Evolutionary conservation across 2,888 invertebrate genomes (phyloP).

Genomic region (Erebia epiphron): DNA sequence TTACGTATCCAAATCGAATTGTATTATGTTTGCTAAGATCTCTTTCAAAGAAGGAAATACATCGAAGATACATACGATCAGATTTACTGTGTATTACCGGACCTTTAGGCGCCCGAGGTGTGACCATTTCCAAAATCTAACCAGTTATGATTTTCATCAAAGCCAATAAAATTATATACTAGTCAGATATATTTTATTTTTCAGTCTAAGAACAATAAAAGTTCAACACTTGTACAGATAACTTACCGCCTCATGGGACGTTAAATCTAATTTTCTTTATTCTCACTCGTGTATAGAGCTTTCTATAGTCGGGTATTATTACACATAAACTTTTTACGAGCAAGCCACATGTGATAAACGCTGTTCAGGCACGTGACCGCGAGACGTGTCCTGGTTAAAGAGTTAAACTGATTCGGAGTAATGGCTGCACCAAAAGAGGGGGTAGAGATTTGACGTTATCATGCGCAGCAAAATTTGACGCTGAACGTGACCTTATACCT

Average conservation of each 20-base stretch:
- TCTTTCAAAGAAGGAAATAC: slow-evolving; percentile 8
- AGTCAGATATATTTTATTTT: background rate
- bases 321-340: slow-evolving; percentile 31
- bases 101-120: too few relatives aligned
- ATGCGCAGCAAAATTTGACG: slow-evolving; percentile 8
- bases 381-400: slow-evolving; percentile 16
- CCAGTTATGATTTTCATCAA: background rate
- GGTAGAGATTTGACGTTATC: slow-evolving; percentile 10
- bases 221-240: slow-evolving; percentile 1
- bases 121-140: too few relatives aligned
- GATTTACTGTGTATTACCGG: too few relatives aligned
- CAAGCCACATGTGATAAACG: slow-evolving; percentile 27
- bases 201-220: background rate
- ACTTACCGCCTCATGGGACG: slow-evolving; percentile 3
- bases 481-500: slow-evolving; percentile 5
- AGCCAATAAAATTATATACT: background rate
- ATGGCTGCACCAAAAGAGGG: background rate
- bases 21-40: slow-evolving; percentile 18
- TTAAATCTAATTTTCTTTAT: slow-evolving; percentile 19
- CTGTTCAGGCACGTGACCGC: slow-evolving; percentile 15
- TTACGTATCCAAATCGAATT: slow-evolving; percentile 26
- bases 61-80: background rate
- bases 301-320: slow-evolving; percentile 21
- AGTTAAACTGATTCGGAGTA: slow-evolving; percentile 19
- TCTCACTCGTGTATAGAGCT: slow-evolving; percentile 3